Base-by-base conservation (phyloP, 1,140 invertebrate species). In the Panonychus citri region DNA sequence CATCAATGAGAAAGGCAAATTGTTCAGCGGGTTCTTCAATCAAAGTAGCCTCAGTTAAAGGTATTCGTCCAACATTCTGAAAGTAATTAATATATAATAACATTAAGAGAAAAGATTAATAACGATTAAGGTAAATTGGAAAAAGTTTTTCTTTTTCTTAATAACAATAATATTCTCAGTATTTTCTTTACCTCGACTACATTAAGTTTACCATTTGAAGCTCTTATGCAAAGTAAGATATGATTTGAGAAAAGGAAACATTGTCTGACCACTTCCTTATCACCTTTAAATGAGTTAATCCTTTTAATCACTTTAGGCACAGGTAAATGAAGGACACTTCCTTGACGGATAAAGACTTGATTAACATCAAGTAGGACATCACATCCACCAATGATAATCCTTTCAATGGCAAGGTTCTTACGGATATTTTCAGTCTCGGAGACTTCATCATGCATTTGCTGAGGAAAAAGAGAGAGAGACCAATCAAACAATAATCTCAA, bases 311-410 rank as follows among this genome's bases (percentile, higher is more conserved):
- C 27, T 60, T 60, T 40, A 56, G 34, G 24, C 46, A 39, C 42
- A 53, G 54, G 24, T 42, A 61, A 39, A 54, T 61, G 60, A 30
- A 61, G 15, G 5, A 60, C 46, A 57, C 56, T 57, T 80, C 81
- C 82, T 77, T 86, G 82, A 61, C 82, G 73, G 21, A 86, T 82
- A 69, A 85, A 86, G 17, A 61, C 60, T 75, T 94, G 87, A 71
- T 90, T 91, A 17, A 90, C 86, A 65, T 94, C 87, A 28, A 94
- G 72, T 46, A 93, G 72, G 63, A 93, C 89, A 68, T 93, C 87
- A 71, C 87, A 94, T 3, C 87, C 87, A 69, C 91, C 87, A 1
- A 89, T 80, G 52, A 94, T 93, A 85, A 93, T 91, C 56, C 88
- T 72, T 70, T 94, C 87, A 19, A 91, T 85, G 0, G 86, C 83